Percentiles rank a stretch among this genome's conserved stretches.
Conservation (phyloP, 2,113 vertebrate genomes). For the Numida meleagris region DNA sequence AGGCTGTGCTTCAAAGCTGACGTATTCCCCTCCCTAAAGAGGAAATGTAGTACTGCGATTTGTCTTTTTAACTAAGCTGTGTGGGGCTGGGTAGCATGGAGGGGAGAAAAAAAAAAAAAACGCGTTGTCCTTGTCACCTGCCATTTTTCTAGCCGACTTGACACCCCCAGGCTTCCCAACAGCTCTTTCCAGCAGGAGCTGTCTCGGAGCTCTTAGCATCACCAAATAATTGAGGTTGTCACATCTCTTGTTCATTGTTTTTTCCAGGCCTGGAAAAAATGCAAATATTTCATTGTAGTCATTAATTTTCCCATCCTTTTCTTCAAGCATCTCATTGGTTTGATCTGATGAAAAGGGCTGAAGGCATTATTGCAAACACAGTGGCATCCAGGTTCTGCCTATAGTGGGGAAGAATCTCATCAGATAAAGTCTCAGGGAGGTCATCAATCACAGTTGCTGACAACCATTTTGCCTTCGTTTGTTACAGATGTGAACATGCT, state of each 20-base stretch:
- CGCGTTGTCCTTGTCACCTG: slow-evolving; percentile 94
- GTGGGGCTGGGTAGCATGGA: slow-evolving; percentile 81
- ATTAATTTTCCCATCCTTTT: slow-evolving; percentile 98
- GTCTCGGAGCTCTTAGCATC: slow-evolving; percentile 90
- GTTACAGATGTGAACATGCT: slow-evolving; percentile 92
- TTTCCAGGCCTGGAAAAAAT: slow-evolving; percentile 90
- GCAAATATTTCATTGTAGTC: slow-evolving; percentile 97
- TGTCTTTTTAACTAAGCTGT: slow-evolving; percentile 92
- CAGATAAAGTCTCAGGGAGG: slow-evolving; percentile 86
- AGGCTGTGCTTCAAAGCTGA: slow-evolving; percentile 81
- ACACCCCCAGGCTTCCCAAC: slow-evolving; percentile 87
- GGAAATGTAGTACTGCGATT: slow-evolving; percentile 83
- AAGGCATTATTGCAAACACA: slow-evolving; percentile 85
- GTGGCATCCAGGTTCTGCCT: slow-evolving; percentile 79
- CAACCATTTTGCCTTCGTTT: slow-evolving; percentile 86
- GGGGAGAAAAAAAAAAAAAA: slow-evolving; percentile 65
- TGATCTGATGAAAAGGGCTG: slow-evolving; percentile 89
- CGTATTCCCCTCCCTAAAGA: slow-evolving; percentile 86
- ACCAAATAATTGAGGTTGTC: slow-evolving; percentile 99
- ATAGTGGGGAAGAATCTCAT: slow-evolving; percentile 83
- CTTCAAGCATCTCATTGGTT: slow-evolving; percentile 86
- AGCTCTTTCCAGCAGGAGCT: slow-evolving; percentile 93
- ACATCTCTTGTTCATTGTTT: slow-evolving; percentile 93
- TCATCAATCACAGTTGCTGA: slow-evolving; percentile 89
- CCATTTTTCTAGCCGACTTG: slow-evolving; percentile 91